Percentiles rank a stretch among this genome's conserved stretches.
Evolutionary conservation across 2,888 invertebrate species (phyloP).

Genomic region (Latrodectus hesperus): DNA sequence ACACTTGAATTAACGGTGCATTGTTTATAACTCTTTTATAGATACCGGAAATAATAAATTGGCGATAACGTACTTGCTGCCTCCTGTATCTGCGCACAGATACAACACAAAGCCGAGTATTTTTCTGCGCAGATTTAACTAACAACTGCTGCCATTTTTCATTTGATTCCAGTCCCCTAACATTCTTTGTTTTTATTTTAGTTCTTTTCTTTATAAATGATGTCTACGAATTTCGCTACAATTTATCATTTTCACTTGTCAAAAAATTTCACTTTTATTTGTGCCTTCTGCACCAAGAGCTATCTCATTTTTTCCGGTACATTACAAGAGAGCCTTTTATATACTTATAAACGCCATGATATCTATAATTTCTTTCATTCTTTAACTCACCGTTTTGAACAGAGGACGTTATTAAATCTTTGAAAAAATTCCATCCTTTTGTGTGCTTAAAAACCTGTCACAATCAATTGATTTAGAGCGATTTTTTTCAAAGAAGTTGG

Average conservation of each 20-base stretch:
- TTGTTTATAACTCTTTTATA: constrained; percentile 54
- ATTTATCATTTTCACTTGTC: constrained; percentile 49
- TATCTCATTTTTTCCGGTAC: constrained; percentile 37
- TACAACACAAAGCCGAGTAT: not conserved
- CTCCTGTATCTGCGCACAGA: not conserved
- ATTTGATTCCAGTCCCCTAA: constrained; percentile 8
- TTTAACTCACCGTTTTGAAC: too few species aligned
- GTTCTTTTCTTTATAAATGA: constrained; percentile 47
- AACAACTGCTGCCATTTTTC: constrained; percentile 25
- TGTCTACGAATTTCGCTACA: constrained; percentile 50
- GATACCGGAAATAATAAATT: constrained; percentile 40
- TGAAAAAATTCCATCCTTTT: too few species aligned
- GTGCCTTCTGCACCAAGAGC: not conserved
- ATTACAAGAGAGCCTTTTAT: constrained; percentile 22
- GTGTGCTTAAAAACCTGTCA: too few species aligned
- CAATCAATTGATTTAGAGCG: too few species aligned
- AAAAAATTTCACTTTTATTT: constrained; percentile 15
- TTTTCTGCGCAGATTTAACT: constrained; percentile 24
- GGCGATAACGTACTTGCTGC: not conserved
- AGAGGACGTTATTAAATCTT: too few species aligned
- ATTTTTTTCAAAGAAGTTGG: too few species aligned
- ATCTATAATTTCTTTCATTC: not conserved
- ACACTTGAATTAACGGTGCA: constrained; percentile 46
- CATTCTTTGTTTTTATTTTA: not conserved
- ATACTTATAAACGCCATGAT: constrained; percentile 7